A percentile compares a stretch with the other conserved stretches of the same genome.
These are phyloP conservation scores for Rhimphoctona megacephalus DNA, from an alignment of 2,888 invertebrate genomes.

Conservation along the genomic window DNA sequence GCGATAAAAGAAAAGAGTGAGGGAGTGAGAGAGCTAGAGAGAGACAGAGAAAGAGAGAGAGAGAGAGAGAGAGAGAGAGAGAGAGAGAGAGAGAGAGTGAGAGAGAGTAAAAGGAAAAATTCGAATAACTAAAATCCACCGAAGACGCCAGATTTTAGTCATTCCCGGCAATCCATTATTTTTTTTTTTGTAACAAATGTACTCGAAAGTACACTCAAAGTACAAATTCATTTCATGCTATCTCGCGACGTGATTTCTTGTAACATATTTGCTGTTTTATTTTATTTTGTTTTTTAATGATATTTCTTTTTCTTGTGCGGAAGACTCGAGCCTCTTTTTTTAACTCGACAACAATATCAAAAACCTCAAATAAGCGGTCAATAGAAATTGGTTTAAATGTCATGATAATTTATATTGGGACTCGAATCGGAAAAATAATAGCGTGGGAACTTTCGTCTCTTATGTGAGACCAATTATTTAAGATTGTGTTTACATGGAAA, in stretches of 20 bases:
- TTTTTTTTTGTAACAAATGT: constrained; percentile 14
- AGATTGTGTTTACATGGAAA: background rate
- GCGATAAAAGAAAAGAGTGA: constrained; percentile 39
- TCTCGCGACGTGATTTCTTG: background rate
- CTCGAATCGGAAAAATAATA: background rate
- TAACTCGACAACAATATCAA: background rate
- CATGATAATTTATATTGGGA: background rate
- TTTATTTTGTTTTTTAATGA: background rate
- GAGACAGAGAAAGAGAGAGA: constrained; percentile 20
- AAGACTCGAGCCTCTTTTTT: background rate
- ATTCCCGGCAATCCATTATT: constrained; percentile 43
- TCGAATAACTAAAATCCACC: constrained; percentile 55
- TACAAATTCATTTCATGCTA: background rate
- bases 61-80: constrained; percentile 24
- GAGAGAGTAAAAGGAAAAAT: background rate
- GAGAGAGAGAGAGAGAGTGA: constrained; percentile 32
- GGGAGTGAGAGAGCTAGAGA: constrained; percentile 38
- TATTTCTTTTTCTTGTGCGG: background rate
- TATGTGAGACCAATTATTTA: background rate
- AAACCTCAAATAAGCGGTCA: background rate
- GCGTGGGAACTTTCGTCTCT: background rate
- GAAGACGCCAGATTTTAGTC: constrained; percentile 18
- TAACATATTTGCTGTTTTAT: background rate
- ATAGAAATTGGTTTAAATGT: background rate
- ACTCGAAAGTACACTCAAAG: constrained; percentile 6